Evolutionary conservation across 2,797 vertebrate genomes (phyloP), one percentile per base, ranked within the genome.

Genomic region (Anguilla pacifica): DNA sequence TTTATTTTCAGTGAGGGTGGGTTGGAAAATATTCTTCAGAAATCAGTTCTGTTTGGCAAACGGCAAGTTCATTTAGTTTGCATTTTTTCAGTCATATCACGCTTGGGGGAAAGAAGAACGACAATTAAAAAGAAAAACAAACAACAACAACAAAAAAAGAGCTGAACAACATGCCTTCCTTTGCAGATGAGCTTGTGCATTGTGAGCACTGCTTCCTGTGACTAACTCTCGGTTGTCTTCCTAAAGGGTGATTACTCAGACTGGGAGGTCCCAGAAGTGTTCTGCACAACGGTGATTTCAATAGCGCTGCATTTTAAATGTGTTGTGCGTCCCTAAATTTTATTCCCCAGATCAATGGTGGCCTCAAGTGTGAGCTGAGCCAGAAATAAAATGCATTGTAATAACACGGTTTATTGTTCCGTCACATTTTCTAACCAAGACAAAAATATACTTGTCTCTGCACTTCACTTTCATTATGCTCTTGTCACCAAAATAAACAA

Each of bases 181-280:
- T 82, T 82, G 46, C 79, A 55, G 35, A n/a, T n/a, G 55, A 43
- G n/a, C 67, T 70, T 85, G 51, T n/a, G 22, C 19, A 31, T 10
- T 61, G 86, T 57, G 70, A 77, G 51, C 49, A 57, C n/a, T 13
- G 17, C 22, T 59, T 88, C 70, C 35, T 81, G 72, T 86, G 84
- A 51, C 53, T 86, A 88, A 82, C 53, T 61, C 67, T 59, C 28
- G 35, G 59, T 3, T 74, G 83, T 31, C 70, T 88, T 28, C 64
- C 87, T 53, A 46, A 85, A 43, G 35, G 74, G 74, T 82, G 79
- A 49, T 88, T 49, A 85, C 72, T 88, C 31, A 74, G 74, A 82
- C 57, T 55, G 83, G 49, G 49, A 46, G 67, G 67, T 77, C 87
- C 70, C 53, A 59, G 19, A 77, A 77, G 87, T 35, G 49, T 53